Evolutionary conservation across 2,113 vertebrate species (phyloP), one percentile per base, ranked within the genome.

Genomic region (Hydrochoerus hydrochaeris): DNA sequence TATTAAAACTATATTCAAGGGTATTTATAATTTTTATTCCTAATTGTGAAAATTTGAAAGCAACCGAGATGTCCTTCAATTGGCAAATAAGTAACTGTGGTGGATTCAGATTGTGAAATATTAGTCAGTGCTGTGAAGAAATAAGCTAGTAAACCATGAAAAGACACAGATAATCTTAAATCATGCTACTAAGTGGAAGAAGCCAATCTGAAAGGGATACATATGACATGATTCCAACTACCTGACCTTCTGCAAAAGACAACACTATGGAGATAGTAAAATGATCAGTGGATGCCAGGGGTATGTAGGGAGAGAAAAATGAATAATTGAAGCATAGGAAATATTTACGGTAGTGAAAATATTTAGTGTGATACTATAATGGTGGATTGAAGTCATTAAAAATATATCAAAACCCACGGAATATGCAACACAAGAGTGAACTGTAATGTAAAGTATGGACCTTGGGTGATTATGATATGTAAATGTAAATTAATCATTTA

Each of bases 31-130:
- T 60, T 44, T 85, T 58, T 17, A n/a, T 78, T 95, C 16, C 26
- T 90, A 71, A 83, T n/a, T 90, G 65, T 38, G 14, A 24, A 78
- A 65, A 85, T n/a, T 86, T 82, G 20, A 65, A 95, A 96, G 49
- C 28, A 87, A 85, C 2, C 11, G 38, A 86, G 35, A 80, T 90
- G 75, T 28, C n/a, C 73, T 86, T 95, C 24, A 71, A 17, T 58
- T 78, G 65, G 24, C 44, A 75, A 24, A 91, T 90, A 71, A 28
- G 41, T 87, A 83, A 60, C 30, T 63, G 19, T 57, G 10, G 26
- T 63, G 6, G 49, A 30, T 57, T 38, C 71, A 83, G 49, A 87
- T 65, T 90, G 35, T 65, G 44, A 73, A 57, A 80, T 44, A n/a
- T 69, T 57, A 78, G 4, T 94, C 2, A 28, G 16, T 20, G 11